Evolutionary conservation across 2,113 vertebrate species (phyloP), one percentile per base, ranked within the genome.

Genomic region (Macaca mulatta): DNA sequence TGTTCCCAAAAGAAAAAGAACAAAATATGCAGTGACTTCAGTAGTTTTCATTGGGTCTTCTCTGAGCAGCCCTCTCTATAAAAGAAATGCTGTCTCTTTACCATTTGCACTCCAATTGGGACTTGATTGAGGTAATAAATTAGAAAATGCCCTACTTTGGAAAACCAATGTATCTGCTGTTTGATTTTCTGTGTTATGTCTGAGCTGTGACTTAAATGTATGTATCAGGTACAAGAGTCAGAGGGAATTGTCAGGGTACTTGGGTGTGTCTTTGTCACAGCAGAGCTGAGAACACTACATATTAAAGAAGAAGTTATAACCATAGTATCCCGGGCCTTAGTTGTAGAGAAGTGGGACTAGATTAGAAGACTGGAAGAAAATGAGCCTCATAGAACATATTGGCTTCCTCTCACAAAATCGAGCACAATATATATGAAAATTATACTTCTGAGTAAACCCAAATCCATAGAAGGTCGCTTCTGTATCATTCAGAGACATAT

Each of bases 1-100:
- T 75, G 17, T 83, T 94, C n/a, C 59, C 90, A 50, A 89, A 96
- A 92, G 87, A 89, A 87, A 79, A 85, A 89, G 20, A 92, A 67
- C 6, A 80, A 45, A 94, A 59, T 57, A 82, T 22, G 17, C 23
- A 82, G 27, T n/a, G 23, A 55, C 38, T 38, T 75, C 32, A 50
- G 18, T 27, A 43, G n/a, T 77, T 97, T 64, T 84, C 81, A 57
- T 5, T 69, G 13, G 8, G 11, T 52, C 23, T 74, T 82, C 30
- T 67, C 20, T 22, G 55, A 82, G 38, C 9, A 61, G 16, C 25
- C 75, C 12, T 32, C 40, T 59, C 38, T 93, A 3, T 82, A 67
- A 77, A 61, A 88, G 77, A 23, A 80, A 79, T 38, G 8, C 0
- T 43, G n/a, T 84, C 43, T 59, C n/a, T 67, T 61, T 59, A 48